A percentile compares a stretch with the other conserved stretches of the same genome.
These are phyloP conservation scores for Troides aeacus DNA, from an alignment of 2,888 invertebrate genomes.

Conservation along the genomic window DNA sequence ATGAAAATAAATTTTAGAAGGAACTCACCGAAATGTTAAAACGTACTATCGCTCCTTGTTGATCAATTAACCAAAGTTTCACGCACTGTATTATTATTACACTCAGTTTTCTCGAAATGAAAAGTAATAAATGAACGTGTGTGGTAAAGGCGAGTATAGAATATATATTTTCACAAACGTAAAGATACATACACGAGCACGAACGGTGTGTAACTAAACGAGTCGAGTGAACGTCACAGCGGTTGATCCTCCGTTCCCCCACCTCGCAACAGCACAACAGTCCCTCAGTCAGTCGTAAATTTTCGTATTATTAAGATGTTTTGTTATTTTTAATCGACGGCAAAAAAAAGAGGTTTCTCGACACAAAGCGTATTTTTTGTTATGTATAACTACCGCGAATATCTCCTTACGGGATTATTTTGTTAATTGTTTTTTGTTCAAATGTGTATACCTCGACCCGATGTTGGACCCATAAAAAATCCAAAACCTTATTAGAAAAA, in stretches of 20 bases:
- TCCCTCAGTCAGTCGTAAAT: background rate
- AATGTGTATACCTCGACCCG: no score
- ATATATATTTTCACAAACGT: conserved; percentile 23
- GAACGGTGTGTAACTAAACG: conserved; percentile 48
- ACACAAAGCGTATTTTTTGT: no score
- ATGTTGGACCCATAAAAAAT: no score
- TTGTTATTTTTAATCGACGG: no score
- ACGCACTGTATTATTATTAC: conserved; percentile 60
- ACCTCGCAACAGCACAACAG: background rate
- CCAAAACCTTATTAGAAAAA: no score
- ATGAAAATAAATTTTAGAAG: conserved; percentile 27
- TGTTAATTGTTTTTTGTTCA: no score
- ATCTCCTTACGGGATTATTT: no score
- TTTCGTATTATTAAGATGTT: background rate
- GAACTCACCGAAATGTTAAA: conserved; percentile 51
- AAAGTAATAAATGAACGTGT: conserved; percentile 66
- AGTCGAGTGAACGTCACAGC: conserved; percentile 36
- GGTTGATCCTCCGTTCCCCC: conserved; percentile 48
- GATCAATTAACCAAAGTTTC: conserved; percentile 43
- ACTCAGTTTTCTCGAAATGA: conserved; percentile 69
- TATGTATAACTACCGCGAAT: no score
- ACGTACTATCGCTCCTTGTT: conserved; percentile 31
- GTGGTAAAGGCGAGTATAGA: conserved; percentile 10
- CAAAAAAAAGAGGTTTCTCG: no score
- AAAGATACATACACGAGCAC: conserved; percentile 24